Base-by-base conservation (phyloP, 2,888 invertebrate genomes). In the Galeruca laticollis region DNA sequence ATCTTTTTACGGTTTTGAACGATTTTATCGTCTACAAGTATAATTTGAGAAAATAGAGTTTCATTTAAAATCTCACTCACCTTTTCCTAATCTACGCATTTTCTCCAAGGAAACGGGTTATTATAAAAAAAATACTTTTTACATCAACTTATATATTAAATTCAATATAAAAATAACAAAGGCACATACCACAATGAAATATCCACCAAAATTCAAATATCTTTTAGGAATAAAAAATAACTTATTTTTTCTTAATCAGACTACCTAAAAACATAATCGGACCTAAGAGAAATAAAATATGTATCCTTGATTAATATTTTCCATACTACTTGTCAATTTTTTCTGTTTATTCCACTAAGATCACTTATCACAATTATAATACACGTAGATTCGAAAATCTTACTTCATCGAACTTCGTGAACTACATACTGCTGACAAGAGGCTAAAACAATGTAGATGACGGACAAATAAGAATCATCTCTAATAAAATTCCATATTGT, bases 161-260 rank as follows among this genome's bases (percentile, higher is more conserved):
- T 64, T 64, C 64, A 37, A 70, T 71, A 73, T 64, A 73, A 73
- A 73, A 73, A 64, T 73, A 71, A 71, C 69, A 72, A 72, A 70
- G 70, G 68, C 70, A 62, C 56, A 60, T 64, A 65, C 52, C 68
- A 64, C 60, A 68, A 40, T 68, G 54, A 67, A 65, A 67, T 60
- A 51, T 26, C 49, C 18, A 59, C 60, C 62, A 47, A 69, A 69
- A 63, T 66, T 59, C 67, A 64, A 61, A 65, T 57, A 66, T 68
- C 68, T 62, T 60, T 47, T 8, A 1, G 1, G 15, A 15, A 47
- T 1, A 1, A 18, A 47, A n/a, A 6, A n/a, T n/a, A n/a, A n/a
- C n/a, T n/a, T n/a, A n/a, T n/a, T 43, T 43, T 43, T 43, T 43
- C 4, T 5, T 5, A 47, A 8, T 47, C 15, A 15, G 15, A 15